These are phyloP conservation scores for Sarcoramphus papa DNA, from an alignment of 2,797 vertebrate species.

Conservation along the genomic window DNA sequence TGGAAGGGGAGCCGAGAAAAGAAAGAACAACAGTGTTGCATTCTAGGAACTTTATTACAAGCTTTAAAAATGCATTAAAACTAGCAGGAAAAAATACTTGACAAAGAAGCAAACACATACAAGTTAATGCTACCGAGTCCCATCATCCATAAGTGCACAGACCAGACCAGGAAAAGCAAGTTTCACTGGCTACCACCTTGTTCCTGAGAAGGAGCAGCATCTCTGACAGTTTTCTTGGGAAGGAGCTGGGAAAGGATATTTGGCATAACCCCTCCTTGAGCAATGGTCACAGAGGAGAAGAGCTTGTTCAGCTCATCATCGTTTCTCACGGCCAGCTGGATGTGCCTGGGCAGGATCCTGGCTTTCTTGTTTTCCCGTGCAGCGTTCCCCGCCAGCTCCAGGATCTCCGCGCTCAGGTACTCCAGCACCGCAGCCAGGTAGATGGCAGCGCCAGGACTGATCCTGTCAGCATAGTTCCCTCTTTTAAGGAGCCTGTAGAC, in stretches of 20 bases:
- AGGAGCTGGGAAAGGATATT: constrained; percentile 76
- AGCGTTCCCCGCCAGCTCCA: constrained; percentile 78
- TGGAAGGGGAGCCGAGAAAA: neutral
- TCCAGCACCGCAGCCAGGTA: constrained; percentile 78
- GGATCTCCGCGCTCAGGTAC: constrained; percentile 79
- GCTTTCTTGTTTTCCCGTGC: constrained; percentile 73
- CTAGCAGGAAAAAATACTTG: neutral
- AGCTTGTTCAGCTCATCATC: constrained; percentile 77
- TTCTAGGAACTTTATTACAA: neutral
- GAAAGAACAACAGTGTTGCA: neutral
- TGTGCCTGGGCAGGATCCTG: constrained; percentile 76
- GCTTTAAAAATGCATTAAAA: neutral
- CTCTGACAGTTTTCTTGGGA: constrained; percentile 68
- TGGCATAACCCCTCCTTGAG: constrained; percentile 77
- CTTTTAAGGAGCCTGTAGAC: constrained; percentile 69
- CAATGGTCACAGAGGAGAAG: constrained; percentile 71
- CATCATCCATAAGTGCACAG: neutral
- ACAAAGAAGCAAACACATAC: neutral
- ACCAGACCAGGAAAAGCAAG: neutral
- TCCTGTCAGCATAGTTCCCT: constrained; percentile 62
- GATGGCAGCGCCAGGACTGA: constrained; percentile 67
- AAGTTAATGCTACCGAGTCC: neutral
- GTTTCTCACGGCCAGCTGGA: constrained; percentile 77
- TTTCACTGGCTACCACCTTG: neutral
- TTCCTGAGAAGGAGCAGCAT: constrained; percentile 62